Evolutionary conservation across 2,888 invertebrate species (phyloP).

Genomic region (Drosophila monieri): DNA sequence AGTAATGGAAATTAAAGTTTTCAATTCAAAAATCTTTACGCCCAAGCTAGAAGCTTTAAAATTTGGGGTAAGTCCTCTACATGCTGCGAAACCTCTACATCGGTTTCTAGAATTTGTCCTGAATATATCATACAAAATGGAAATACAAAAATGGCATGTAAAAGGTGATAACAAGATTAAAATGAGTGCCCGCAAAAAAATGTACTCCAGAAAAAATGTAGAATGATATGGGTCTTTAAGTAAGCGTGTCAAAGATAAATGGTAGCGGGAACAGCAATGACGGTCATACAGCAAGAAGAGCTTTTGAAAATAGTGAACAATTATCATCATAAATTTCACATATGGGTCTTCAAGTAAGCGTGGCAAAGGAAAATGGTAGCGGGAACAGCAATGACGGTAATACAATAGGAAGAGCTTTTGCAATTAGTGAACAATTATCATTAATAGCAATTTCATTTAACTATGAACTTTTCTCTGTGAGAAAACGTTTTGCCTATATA

Average conservation of each 20-base stretch:
- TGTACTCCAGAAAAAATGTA: constrained; percentile 1
- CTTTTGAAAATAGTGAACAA: too few relatives aligned
- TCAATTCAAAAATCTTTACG: constrained; percentile 1
- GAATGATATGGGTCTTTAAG: constrained; percentile 5
- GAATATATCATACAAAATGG: not conserved
- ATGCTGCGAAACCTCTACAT: not conserved
- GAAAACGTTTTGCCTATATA: too few relatives aligned
- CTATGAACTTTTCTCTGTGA: too few relatives aligned
- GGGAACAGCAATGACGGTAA: too few relatives aligned
- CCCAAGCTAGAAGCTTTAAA: constrained; percentile 4
- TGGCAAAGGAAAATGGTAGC: too few relatives aligned
- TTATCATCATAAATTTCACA: too few relatives aligned
- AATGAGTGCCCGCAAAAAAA: not conserved
- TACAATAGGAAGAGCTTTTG: too few relatives aligned
- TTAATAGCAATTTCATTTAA: too few relatives aligned
- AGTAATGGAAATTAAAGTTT: constrained; percentile 4
- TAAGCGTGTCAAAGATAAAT: constrained; percentile 6
- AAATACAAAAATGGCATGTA: constrained; percentile 8
- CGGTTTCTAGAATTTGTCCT: constrained; percentile 1
- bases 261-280: constrained; percentile 8
- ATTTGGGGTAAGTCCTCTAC: not conserved
- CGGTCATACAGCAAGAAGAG: too few relatives aligned
- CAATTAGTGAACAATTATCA: too few relatives aligned
- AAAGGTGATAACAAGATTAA: constrained; percentile 3
- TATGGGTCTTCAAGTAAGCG: too few relatives aligned